Base-by-base conservation (phyloP, 2,888 invertebrate species). In the Zaprionus obscuricornis region DNA sequence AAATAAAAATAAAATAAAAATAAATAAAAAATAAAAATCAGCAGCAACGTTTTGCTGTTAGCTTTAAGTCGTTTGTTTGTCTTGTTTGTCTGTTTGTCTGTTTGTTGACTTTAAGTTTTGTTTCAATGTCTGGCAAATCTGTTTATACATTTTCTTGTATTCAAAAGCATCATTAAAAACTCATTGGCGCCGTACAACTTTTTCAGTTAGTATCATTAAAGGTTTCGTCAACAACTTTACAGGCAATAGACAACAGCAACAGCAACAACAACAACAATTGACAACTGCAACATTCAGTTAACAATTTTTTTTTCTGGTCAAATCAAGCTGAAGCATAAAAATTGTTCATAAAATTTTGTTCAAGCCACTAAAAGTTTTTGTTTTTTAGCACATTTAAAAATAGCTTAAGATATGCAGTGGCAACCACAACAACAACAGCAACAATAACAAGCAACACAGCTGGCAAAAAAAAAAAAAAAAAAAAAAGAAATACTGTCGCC, bases 171-270 rank as follows among this genome's bases (percentile, higher is more conserved):
- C 78, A 79, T 79, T 79, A 79, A 79, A 84, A 79, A 77, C 77
- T 55, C 78, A 84, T 79, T 79, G 84, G 56, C 82, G 64, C 63
- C n/a, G 75, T 66, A 59, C 77, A 75, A 79, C 73, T 83, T 77
- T 58, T 56, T 26, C 18, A 51, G 67, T 50, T 64, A 66, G 40
- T 65, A 67, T 60, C 66, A 66, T 66, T 66, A 68, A 29, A 29
- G 20, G 52, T 31, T 37, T 42, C 50, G 66, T 67, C 66, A 69
- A 59, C 54, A 22, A 17, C 14, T 11, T 22, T 36, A 26, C 6
- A 7, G 14, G 14, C 40, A 42, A 20, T 4, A 24, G 8, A 4
- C n/a, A n/a, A n/a, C n/a, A n/a, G n/a, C n/a, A n/a, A n/a, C n/a
- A n/a, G n/a, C n/a, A n/a, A n/a, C n/a, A n/a, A n/a, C n/a, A n/a